phyloP scores from a whole-genome alignment of 2,113 vertebrate genomes.

The Indri indri region DNA sequence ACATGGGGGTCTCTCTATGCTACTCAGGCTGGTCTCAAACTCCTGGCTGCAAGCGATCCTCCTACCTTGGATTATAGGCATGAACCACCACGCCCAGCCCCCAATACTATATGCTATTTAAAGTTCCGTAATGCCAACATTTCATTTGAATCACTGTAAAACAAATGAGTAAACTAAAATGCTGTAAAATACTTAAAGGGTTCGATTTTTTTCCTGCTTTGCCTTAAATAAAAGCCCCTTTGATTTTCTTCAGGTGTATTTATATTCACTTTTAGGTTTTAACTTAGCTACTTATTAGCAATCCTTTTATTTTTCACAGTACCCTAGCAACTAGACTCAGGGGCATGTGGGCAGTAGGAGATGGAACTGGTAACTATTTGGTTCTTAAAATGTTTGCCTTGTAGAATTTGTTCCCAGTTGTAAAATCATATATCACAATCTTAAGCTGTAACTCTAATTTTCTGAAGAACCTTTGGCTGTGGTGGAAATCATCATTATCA shows the following conservation, averaged over 20 bases:
- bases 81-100: too few species aligned
- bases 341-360: not conserved
- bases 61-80: too few species aligned
- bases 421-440: not conserved
- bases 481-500: not conserved
- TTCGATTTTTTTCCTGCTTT: not conserved
- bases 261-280: not conserved
- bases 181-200: not conserved
- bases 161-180: not conserved
- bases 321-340: not conserved
- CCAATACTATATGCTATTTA: not conserved
- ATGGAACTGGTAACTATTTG: not conserved
- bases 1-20: too few species aligned
- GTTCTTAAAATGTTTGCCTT: not conserved
- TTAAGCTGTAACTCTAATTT: not conserved
- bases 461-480: not conserved
- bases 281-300: not conserved
- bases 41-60: too few species aligned
- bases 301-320: slow-evolving; percentile 12
- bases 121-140: not conserved
- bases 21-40: too few species aligned
- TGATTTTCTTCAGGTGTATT: not conserved
- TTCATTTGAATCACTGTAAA: slow-evolving; percentile 6
- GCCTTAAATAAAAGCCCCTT: not conserved
- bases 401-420: not conserved